Conservation (phyloP, 2,888 invertebrate species). For the Carpatolechia fugitivella region DNA sequence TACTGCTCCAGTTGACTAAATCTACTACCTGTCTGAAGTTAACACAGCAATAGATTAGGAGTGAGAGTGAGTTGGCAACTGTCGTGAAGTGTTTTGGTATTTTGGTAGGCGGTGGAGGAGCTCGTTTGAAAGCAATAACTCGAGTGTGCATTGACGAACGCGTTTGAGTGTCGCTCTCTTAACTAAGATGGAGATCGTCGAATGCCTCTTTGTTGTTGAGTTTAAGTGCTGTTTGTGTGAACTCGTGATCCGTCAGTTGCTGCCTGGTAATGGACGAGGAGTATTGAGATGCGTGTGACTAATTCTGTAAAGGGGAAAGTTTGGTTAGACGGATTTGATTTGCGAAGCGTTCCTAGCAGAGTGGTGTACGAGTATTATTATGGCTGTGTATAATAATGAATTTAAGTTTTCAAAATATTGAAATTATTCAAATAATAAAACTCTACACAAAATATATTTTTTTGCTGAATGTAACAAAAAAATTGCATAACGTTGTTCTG, state of each 20-base stretch:
- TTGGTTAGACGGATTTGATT: too few relatives aligned
- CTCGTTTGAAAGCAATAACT: constrained; percentile 64
- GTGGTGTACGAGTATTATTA: too few relatives aligned
- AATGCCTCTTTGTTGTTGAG: constrained; percentile 55
- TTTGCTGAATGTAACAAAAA: too few relatives aligned
- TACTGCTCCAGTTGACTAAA: constrained; percentile 14
- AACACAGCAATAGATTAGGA: not conserved
- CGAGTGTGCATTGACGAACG: constrained; percentile 69
- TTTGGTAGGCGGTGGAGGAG: constrained; percentile 38
- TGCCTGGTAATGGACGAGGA: not conserved
- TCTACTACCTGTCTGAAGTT: not conserved
- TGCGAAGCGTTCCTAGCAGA: too few relatives aligned
- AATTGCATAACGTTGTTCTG: too few relatives aligned
- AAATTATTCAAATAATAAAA: too few relatives aligned
- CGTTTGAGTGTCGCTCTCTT: constrained; percentile 61
- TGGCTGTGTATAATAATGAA: too few relatives aligned
- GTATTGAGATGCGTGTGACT: too few relatives aligned
- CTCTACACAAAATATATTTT: too few relatives aligned
- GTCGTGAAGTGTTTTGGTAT: not conserved
- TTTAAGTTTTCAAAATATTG: too few relatives aligned
- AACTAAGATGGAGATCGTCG: constrained; percentile 59
- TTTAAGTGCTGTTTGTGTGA: constrained; percentile 35
- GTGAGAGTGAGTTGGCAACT: not conserved
- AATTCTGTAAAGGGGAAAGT: too few relatives aligned
- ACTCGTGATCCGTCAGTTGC: constrained; percentile 18